Evolutionary conservation across 2,888 invertebrate genomes (phyloP).

Genomic region (Sinhomidia bicolor): DNA sequence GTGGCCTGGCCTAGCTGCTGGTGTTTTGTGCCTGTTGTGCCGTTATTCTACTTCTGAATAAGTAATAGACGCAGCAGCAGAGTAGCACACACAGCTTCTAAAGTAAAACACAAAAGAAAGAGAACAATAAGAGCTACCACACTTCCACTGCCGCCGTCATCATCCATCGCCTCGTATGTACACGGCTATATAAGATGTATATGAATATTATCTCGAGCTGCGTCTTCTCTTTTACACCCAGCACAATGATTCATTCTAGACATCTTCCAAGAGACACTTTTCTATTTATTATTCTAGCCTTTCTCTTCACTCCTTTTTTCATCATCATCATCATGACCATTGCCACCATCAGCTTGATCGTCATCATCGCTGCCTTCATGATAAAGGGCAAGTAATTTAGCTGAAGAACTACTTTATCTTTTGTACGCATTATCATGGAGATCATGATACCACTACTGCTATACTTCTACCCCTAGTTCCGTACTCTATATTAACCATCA

Average conservation of each 20-base stretch:
- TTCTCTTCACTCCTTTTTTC: slow-evolving; percentile 35
- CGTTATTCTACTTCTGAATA: slow-evolving; percentile 20
- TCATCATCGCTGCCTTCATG: slow-evolving; percentile 25
- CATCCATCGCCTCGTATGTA: not conserved
- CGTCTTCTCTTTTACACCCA: slow-evolving; percentile 25
- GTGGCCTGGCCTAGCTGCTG: not conserved
- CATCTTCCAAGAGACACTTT: slow-evolving; percentile 70
- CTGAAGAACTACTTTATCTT: slow-evolving; percentile 46
- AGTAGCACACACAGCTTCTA: not conserved
- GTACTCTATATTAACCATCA: not conserved
- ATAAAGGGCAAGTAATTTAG: slow-evolving; percentile 62
- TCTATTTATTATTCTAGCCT: slow-evolving; percentile 72
- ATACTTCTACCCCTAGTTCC: not conserved
- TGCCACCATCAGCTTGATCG: slow-evolving; percentile 34
- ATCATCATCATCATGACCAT: slow-evolving; percentile 48
- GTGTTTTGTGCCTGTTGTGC: not conserved
- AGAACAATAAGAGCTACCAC: slow-evolving; percentile 26
- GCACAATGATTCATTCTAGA: slow-evolving; percentile 66
- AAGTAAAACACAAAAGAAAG: slow-evolving; percentile 10
- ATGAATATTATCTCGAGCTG: not conserved
- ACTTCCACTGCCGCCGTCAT: not conserved
- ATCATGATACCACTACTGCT: slow-evolving; percentile 1
- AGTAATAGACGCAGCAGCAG: slow-evolving; percentile 20
- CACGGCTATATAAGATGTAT: not conserved
- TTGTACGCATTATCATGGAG: slow-evolving; percentile 8